Evolutionary conservation across 2,888 invertebrate species (phyloP), one percentile per base, ranked within the genome.

Genomic region (Cotesia congregata): DNA sequence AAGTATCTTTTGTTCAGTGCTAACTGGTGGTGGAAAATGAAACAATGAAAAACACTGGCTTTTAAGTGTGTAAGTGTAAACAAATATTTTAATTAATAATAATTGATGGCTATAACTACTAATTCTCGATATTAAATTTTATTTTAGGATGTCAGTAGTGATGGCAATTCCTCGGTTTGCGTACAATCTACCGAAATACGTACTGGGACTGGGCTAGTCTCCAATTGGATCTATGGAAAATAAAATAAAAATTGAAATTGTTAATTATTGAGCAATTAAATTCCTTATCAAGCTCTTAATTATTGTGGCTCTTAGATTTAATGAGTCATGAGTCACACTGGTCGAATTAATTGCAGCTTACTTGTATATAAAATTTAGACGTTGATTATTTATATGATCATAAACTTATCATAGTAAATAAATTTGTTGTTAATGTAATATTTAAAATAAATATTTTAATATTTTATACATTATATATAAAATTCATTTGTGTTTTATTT

Each of bases 141-240:
- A 73, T 83, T 92, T 79, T 92, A 96, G 96, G 90, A 93, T 96
- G 92, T 95, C 95, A 79, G 93, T 96, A 90, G 91, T 96, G 85
- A 95, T 95, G 93, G 95, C 96, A 84, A 94, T 96, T 88, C 96
- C 96, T 83, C 93, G 95, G 90, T 93, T 94, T 87, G 94, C 95
- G 77, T 94, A 93, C 90, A 94, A 94, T 90, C 92, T 96, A 91
- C 96, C 96, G 86, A 96, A 95, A 91, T 96, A 95, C 89, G 95
- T 96, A 83, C 92, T 96, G 91, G 95, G 95, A 79, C 92, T 95
- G 85, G 95, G 95, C 87, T 96, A 50, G 50, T 17, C 50, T 50
- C 9, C 12, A 9, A 50, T 50, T 50, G 4, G 30, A 30, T 30
- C 30, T 50, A 6, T 2, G 12, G 12, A 50, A 50, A 50, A 50